A percentile compares a stretch with the other conserved stretches of the same genome.
Conservation (phyloP, 2,888 invertebrate species). For the Dasypolia templi region DNA sequence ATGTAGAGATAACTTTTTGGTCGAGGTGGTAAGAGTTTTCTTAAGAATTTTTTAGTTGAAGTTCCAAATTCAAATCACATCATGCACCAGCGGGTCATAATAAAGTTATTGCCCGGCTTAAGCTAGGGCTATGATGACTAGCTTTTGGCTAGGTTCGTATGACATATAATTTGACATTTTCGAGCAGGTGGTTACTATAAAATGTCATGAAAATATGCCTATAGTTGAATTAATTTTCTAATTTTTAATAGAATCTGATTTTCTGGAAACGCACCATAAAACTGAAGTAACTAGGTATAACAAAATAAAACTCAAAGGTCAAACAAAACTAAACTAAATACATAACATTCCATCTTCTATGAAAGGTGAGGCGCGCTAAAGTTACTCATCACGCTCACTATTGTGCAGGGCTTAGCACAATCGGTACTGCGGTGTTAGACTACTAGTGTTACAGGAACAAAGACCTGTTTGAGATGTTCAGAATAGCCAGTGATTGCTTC, state of each 20-base stretch:
- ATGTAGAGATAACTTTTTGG: too few species aligned
- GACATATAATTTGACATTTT: too few species aligned
- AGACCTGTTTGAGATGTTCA: conserved; percentile 62
- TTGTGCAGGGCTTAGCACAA: conserved; percentile 61
- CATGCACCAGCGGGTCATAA: too few species aligned
- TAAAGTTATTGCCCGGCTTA: too few species aligned
- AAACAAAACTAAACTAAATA: conserved; percentile 31
- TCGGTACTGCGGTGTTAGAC: conserved; percentile 65
- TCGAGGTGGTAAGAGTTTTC: too few species aligned
- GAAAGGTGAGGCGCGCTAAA: conserved; percentile 47
- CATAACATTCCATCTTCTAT: conserved; percentile 41
- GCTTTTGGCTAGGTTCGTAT: too few species aligned
- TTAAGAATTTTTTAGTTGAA: too few species aligned
- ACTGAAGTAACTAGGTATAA: background rate
- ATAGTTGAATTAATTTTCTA: too few species aligned
- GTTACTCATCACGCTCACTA: conserved; percentile 63
- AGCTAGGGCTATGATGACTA: too few species aligned
- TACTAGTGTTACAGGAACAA: conserved; percentile 79
- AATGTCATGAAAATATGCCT: too few species aligned
- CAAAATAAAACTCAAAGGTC: conserved; percentile 2
- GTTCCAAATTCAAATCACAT: too few species aligned
- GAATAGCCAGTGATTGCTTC: conserved; percentile 74
- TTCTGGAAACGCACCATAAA: background rate
- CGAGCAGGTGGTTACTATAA: too few species aligned
- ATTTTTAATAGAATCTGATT: background rate